Conservation (phyloP, 2,888 invertebrate genomes). For the Parelbella ahira region DNA sequence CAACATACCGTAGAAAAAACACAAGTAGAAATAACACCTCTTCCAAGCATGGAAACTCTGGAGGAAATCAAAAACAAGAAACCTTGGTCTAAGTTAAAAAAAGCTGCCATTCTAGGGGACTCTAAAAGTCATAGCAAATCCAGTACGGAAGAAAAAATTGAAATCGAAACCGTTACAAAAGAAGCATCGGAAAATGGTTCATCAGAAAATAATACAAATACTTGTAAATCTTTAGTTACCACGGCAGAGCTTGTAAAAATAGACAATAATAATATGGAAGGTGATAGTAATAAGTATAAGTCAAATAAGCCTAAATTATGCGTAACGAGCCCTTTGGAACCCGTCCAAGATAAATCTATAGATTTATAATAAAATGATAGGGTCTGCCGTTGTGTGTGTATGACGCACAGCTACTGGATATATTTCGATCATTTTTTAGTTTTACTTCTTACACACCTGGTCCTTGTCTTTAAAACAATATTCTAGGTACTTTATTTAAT, state of each 20-base stretch:
- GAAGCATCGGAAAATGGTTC: constrained; percentile 38
- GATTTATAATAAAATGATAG: constrained; percentile 76
- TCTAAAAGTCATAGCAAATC: constrained; percentile 64
- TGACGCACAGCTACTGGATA: no score
- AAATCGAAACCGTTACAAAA: constrained; percentile 42
- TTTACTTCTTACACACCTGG: no score
- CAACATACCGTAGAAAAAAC: constrained; percentile 46
- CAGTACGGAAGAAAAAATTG: constrained; percentile 57
- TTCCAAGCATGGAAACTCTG: constrained; percentile 49
- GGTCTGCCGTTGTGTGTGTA: no score
- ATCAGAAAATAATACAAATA: constrained; percentile 51
- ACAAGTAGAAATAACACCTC: constrained; percentile 51
- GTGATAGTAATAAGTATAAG: constrained; percentile 55
- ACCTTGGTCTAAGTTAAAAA: constrained; percentile 89
- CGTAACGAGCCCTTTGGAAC: constrained; percentile 66
- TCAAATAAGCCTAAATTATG: constrained; percentile 65
- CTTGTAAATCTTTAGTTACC: constrained; percentile 59
- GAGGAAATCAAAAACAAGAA: constrained; percentile 75
- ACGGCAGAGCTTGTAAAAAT: constrained; percentile 73
- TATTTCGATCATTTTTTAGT: no score
- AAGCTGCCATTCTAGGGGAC: constrained; percentile 83
- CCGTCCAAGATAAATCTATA: constrained; percentile 69
- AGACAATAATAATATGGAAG: constrained; percentile 71
- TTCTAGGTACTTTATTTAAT: no score
- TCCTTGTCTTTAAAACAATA: no score